phyloP scores from a whole-genome alignment of 1,140 invertebrate genomes.

The Proctacanthus coquilletti region DNA sequence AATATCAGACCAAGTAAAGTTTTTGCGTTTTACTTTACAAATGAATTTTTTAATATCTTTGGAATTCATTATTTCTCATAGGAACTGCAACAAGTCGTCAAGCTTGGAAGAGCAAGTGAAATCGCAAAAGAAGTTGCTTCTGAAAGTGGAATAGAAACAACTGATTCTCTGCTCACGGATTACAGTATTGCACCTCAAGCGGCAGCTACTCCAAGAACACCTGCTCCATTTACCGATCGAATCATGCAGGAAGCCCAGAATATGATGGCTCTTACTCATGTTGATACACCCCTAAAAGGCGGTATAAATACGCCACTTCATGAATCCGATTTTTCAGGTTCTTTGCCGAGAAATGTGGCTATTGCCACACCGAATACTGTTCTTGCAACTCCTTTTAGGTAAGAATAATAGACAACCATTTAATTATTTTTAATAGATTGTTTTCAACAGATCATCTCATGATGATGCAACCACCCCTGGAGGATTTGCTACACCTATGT shows the following conservation, averaged over 20 bases:
- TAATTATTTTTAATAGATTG: slow-evolving; percentile 2
- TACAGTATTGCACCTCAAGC: slow-evolving; percentile 73
- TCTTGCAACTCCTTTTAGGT: slow-evolving; percentile 77
- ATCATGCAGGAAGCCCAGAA: slow-evolving; percentile 92
- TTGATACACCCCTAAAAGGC: slow-evolving; percentile 93
- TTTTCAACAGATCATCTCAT: slow-evolving; percentile 20
- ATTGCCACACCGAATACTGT: slow-evolving; percentile 90
- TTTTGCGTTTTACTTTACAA: neutral
- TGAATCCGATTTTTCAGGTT: slow-evolving; percentile 73
- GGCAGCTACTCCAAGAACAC: slow-evolving; percentile 72
- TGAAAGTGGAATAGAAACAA: slow-evolving; percentile 63
- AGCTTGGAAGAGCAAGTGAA: slow-evolving; percentile 89
- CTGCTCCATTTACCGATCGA: slow-evolving; percentile 54
- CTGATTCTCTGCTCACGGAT: slow-evolving; percentile 78
- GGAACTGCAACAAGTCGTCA: slow-evolving; percentile 85
- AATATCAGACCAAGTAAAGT: slow-evolving; percentile 74
- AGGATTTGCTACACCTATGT: slow-evolving; percentile 34
- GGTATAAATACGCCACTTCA: slow-evolving; percentile 87
- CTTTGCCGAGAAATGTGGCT: slow-evolving; percentile 54
- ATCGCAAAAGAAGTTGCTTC: slow-evolving; percentile 80
- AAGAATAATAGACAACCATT: slow-evolving; percentile 23
- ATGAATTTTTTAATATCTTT: neutral
- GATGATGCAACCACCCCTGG: slow-evolving; percentile 30
- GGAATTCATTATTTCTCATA: slow-evolving; percentile 17
- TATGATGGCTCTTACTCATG: slow-evolving; percentile 93